Base-by-base conservation (phyloP, 2,888 invertebrate species). In the Tuberolachnus salignus region DNA sequence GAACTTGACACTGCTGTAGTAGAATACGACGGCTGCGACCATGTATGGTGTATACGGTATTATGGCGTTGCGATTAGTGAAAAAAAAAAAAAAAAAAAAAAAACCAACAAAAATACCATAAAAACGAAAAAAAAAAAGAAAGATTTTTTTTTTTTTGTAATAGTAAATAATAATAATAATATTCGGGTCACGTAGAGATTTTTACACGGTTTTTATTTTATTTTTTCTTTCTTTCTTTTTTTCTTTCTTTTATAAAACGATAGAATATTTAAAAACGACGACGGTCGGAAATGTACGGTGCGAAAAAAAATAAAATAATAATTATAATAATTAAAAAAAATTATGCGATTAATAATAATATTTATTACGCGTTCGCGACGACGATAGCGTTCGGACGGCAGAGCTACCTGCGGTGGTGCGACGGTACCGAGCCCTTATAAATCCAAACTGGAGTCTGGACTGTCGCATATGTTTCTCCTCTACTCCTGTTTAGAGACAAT, bases 401-500 rank as follows among this genome's bases (percentile, higher is more conserved):
- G n/a, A n/a, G 49, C 61, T 61, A 51, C 42, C 66, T n/a, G 46
- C 3, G 57, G 57, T 66, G 66, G 66, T 66, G 75, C 21, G 21
- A 23, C 51, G 34, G 49, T 59, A 51, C 78, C 69, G 44, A 67
- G 75, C 78, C 78, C 78, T 69, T 78, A 67, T 69, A 69, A 69
- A 78, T 59, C 78, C 78, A 78, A 78, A 78, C 78, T 69, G 78
- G 78, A 78, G 78, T 78, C 78, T 78, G 78, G 69, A 78, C 78
- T 78, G 78, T 78, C 78, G 78, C 69, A 78, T 59, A 42, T 69
- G 67, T 59, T 34, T 78, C 66, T 66, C 67, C 67, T 78, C 78
- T 69, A 78, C 78, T 61, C 69, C 51, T 59, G 78, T 78, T 78
- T 59, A 78, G 78, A 78, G 78, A 78, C 78, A 78, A 78, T 78